Evolutionary conservation across 2,113 vertebrate species (phyloP).

Genomic region (Ovibos moschatus): DNA sequence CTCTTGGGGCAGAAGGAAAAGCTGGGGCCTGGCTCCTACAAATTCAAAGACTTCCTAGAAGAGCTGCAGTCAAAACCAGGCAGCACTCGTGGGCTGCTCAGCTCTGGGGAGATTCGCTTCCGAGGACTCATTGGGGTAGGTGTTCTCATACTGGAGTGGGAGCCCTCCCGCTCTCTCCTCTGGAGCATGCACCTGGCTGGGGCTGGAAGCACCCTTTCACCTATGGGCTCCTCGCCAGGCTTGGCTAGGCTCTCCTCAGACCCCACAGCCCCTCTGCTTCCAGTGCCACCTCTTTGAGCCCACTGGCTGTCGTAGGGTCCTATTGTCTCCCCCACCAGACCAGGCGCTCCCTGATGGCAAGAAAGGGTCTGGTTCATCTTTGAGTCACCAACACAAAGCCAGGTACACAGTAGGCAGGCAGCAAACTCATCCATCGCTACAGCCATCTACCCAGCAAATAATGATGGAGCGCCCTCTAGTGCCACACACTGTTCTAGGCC

Average conservation of each 20-base stretch:
- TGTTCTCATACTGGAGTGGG: background rate
- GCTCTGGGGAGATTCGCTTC: slow-evolving; percentile 78
- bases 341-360: background rate
- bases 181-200: too few species aligned
- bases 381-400: background rate
- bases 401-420: background rate
- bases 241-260: background rate
- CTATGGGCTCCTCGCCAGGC: background rate
- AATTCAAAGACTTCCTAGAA: slow-evolving; percentile 77
- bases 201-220: background rate
- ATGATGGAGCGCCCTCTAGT: background rate
- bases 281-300: background rate
- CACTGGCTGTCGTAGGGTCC: background rate
- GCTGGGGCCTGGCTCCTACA: slow-evolving; percentile 80
- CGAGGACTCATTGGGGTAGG: slow-evolving; percentile 66
- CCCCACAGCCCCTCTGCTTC: background rate
- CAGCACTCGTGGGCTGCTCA: slow-evolving; percentile 78
- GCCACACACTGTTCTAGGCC: background rate
- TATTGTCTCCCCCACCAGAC: background rate
- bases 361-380: background rate
- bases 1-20: slow-evolving; percentile 68
- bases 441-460: background rate
- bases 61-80: slow-evolving; percentile 67
- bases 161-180: background rate
- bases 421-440: background rate